Percentiles rank a stretch among this genome's conserved stretches.
Conservation (phyloP, 2,888 invertebrate species). For the Dolichopus griseipennis region DNA sequence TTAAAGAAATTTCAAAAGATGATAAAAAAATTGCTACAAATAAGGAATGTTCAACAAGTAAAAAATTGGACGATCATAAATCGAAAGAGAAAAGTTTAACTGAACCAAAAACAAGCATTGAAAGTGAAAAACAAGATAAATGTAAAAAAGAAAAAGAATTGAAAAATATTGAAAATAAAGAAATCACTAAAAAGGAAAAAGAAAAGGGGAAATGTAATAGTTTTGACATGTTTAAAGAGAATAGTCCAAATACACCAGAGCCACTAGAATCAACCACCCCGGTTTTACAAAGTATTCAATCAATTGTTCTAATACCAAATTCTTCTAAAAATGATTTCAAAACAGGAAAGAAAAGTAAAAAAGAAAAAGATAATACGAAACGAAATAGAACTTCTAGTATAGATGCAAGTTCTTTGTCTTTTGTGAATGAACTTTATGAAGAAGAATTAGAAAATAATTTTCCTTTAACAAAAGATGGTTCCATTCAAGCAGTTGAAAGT, state of each 20-base stretch:
- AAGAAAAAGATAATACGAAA: background rate
- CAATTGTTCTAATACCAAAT: background rate
- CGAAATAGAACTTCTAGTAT: background rate
- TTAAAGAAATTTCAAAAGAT: background rate
- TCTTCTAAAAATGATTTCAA: background rate
- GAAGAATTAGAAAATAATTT: background rate
- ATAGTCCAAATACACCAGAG: background rate
- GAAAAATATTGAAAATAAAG: background rate
- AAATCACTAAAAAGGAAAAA: background rate
- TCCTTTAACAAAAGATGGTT: constrained; percentile 4
- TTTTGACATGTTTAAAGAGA: background rate
- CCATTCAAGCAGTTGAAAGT: background rate
- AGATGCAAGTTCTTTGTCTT: background rate
- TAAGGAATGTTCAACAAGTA: background rate
- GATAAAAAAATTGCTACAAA: background rate
- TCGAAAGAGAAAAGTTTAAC: background rate
- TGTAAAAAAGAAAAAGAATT: background rate
- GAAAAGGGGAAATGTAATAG: background rate
- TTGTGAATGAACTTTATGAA: background rate
- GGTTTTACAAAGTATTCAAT: background rate
- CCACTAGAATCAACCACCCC: background rate
- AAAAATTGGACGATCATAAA: background rate
- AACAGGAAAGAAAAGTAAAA: background rate
- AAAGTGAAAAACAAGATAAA: background rate
- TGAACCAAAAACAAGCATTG: background rate